phyloP scores from a whole-genome alignment of 2,888 invertebrate species.

The Graphium colonna region DNA sequence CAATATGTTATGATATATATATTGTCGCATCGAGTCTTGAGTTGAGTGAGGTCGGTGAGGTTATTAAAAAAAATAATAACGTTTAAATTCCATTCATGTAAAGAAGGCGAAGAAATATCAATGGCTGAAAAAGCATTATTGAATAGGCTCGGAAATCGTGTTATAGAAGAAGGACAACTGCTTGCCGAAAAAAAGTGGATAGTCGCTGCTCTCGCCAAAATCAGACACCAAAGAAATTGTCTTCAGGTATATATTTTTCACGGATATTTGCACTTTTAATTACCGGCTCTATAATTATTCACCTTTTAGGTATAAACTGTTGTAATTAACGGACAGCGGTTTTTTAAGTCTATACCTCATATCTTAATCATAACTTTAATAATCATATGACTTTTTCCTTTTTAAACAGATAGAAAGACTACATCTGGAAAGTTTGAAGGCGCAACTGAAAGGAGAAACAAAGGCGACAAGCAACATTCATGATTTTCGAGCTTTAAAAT shows the following conservation, averaged over 20 bases:
- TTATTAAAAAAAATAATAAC: too few species aligned
- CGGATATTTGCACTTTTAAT: too few species aligned
- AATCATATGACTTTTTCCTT: background rate
- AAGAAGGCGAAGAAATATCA: too few species aligned
- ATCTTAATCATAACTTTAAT: too few species aligned
- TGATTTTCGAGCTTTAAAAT: background rate
- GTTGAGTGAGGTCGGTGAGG: too few species aligned
- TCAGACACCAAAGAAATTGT: slow-evolving; percentile 54
- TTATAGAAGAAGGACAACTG: slow-evolving; percentile 57
- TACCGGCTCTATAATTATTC: too few species aligned
- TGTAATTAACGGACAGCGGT: too few species aligned
- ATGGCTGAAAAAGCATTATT: slow-evolving; percentile 27
- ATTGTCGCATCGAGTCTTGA: too few species aligned
- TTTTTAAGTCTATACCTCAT: too few species aligned
- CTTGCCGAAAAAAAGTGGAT: slow-evolving; percentile 62
- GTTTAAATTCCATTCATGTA: too few species aligned
- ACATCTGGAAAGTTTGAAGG: slow-evolving; percentile 53
- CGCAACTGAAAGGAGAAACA: slow-evolving; percentile 25
- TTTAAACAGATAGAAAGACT: slow-evolving; percentile 62
- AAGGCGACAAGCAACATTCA: slow-evolving; percentile 6
- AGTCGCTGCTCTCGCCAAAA: slow-evolving; percentile 44
- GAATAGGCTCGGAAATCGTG: slow-evolving; percentile 34
- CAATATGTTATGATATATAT: too few species aligned
- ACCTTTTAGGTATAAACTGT: too few species aligned
- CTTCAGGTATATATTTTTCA: slow-evolving; percentile 48